Evolutionary conservation across 2,113 vertebrate genomes (phyloP).

Genomic region (Coptodon rendalli): DNA sequence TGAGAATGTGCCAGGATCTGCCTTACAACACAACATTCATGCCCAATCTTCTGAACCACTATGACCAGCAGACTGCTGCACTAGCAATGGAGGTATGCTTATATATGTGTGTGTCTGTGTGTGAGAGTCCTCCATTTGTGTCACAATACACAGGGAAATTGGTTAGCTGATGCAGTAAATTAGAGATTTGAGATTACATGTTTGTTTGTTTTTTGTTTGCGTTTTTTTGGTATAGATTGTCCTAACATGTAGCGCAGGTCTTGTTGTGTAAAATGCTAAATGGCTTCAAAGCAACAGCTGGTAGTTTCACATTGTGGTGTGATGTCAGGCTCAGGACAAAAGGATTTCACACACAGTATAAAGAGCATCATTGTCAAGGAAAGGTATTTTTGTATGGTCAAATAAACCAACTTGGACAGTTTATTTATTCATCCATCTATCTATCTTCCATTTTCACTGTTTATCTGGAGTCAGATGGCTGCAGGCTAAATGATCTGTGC

Average conservation of each 20-base stretch:
- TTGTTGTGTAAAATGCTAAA: not conserved
- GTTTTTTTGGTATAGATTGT: not conserved
- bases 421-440: not conserved
- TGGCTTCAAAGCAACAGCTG: not conserved
- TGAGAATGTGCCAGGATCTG: slow-evolving; percentile 97
- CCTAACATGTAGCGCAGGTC: not conserved
- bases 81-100: slow-evolving; percentile 95
- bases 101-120: not conserved
- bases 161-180: not conserved
- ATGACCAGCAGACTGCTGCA: slow-evolving; percentile 95
- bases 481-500: not conserved
- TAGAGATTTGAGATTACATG: not conserved
- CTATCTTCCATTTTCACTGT: not conserved
- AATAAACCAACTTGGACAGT: not conserved
- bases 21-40: slow-evolving; percentile 97
- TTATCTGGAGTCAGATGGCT: not conserved
- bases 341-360: not conserved
- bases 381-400: not conserved
- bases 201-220: not conserved
- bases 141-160: not conserved
- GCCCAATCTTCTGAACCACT: slow-evolving; percentile 98
- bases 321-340: not conserved
- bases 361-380: not conserved
- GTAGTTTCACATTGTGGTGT: not conserved
- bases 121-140: not conserved